Evolutionary conservation across 2,113 vertebrate genomes (phyloP), one percentile per base, ranked within the genome.

Genomic region (Austrofundulus limnaeus): DNA sequence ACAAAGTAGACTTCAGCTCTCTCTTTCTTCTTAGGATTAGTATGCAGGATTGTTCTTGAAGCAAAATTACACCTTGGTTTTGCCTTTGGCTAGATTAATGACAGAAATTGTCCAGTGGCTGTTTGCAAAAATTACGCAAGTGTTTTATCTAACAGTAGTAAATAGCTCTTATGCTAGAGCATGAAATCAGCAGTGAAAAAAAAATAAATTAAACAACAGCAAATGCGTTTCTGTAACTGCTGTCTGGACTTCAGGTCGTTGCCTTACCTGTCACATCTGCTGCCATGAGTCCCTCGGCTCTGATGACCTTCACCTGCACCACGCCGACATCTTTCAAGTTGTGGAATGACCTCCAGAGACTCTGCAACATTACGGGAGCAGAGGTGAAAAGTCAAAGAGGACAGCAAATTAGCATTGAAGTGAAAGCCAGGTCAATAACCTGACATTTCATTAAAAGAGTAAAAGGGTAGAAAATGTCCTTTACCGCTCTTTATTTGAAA

Each of bases 271-370:
- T 98, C 88, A 98, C 96, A 77, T 99, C 97, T 76, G 97, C 97
- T 42, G 95, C 96, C 97, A 98, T 96, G 90, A 99, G 92, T 50
- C 96, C 96, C 90, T 98, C 96, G 38, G 96, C 96, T 80, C 94
- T 92, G 91, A 98, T 96, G 85, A 99, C 94, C 91, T 98, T 99
- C 89, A 98, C 95, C 87, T 98, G 96, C 80, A 98, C 94, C 83
- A 98, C 91, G 47, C 97, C 97, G 64, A 99, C 96, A 57, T 99
- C 96, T 71, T 95, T 98, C 82, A 98, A 83, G 87, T 95, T 96
- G 85, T 91, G 90, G 82, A 98, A 94, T 66, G 95, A 96, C 83
- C 87, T 84, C 90, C 94, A 77, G 50, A 94, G 84, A 69, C 92
- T 94, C 96, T 98, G 91, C 93, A 92, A 94, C 89, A 75, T 93